A percentile compares a stretch with the other conserved stretches of the same genome.
Conservation (phyloP, 2,888 invertebrate species). For the Micoletzkya japonica region DNA sequence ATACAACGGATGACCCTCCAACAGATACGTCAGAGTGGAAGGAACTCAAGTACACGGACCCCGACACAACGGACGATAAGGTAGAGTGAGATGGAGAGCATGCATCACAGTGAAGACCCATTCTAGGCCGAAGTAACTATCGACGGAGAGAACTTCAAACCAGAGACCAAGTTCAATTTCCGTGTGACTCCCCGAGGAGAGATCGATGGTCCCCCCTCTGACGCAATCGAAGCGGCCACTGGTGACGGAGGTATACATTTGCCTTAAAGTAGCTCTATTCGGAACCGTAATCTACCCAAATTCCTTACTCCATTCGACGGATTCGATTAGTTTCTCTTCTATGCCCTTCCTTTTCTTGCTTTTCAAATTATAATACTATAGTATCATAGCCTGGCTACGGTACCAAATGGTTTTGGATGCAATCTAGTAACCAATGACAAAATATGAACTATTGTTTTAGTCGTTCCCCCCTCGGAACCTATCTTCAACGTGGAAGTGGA, state of each 20-base stretch:
- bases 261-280: background rate
- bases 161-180: constrained; percentile 58
- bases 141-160: constrained; percentile 62
- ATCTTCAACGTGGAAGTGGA: constrained; percentile 55
- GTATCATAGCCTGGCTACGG: no score
- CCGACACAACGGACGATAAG: constrained; percentile 43
- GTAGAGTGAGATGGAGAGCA: constrained; percentile 20
- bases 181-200: constrained; percentile 59
- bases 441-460: constrained; percentile 33
- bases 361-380: background rate
- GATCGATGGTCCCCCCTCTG: constrained; percentile 55
- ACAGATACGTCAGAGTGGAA: constrained; percentile 60
- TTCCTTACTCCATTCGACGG: no score
- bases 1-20: constrained; percentile 57
- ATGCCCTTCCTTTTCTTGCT: background rate
- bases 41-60: constrained; percentile 53
- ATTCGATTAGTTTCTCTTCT: background rate
- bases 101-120: background rate
- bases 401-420: no score
- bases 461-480: constrained; percentile 57
- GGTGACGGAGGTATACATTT: constrained; percentile 54
- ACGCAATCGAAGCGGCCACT: constrained; percentile 49
- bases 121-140: constrained; percentile 39
- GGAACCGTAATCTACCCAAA: constrained; percentile 19
- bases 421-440: no score